These are phyloP conservation scores for Spizaetus ornatus DNA, from an alignment of 2,113 vertebrate species.

Conservation along the genomic window DNA sequence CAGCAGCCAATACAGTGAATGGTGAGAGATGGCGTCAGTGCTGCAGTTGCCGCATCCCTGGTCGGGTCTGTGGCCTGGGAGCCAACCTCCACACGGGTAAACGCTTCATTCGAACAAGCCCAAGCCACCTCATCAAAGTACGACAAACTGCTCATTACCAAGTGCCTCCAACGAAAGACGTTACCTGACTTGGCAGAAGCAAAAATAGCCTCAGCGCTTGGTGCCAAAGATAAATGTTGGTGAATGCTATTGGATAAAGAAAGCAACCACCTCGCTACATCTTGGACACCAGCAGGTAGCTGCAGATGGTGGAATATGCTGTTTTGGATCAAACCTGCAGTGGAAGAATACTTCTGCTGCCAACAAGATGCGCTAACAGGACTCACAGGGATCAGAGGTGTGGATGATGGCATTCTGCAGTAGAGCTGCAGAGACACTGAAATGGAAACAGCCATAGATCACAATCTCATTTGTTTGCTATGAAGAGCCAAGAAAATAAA, in stretches of 20 bases:
- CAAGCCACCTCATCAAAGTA: neutral
- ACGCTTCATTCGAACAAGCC: neutral
- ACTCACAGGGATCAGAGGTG: conserved; percentile 61
- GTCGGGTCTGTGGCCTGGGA: neutral
- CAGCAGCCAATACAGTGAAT: neutral
- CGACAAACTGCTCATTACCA: neutral
- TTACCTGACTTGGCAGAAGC: conserved; percentile 6
- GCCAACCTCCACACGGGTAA: neutral
- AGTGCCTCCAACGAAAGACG: neutral
- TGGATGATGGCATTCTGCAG: conserved; percentile 56
- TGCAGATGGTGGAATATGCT: conserved; percentile 55
- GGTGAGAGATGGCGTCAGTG: neutral
- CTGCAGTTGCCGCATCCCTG: rapidly evolving
- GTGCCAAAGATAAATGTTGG: conserved; percentile 41
- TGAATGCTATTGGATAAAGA: conserved; percentile 8
- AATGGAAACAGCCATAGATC: conserved; percentile 4
- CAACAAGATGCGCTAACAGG: conserved; percentile 64
- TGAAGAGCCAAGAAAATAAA: neutral
- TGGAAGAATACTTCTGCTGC: conserved; percentile 53
- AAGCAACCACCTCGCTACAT: conserved; percentile 21
- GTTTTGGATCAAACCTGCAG: conserved; percentile 53
- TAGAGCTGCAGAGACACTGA: neutral
- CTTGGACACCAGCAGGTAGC: conserved; percentile 60
- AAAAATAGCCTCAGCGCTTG: conserved; percentile 4
- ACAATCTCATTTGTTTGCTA: neutral